These are phyloP conservation scores for Tauraco erythrolophus DNA, from an alignment of 2,113 vertebrate species.

Conservation along the genomic window DNA sequence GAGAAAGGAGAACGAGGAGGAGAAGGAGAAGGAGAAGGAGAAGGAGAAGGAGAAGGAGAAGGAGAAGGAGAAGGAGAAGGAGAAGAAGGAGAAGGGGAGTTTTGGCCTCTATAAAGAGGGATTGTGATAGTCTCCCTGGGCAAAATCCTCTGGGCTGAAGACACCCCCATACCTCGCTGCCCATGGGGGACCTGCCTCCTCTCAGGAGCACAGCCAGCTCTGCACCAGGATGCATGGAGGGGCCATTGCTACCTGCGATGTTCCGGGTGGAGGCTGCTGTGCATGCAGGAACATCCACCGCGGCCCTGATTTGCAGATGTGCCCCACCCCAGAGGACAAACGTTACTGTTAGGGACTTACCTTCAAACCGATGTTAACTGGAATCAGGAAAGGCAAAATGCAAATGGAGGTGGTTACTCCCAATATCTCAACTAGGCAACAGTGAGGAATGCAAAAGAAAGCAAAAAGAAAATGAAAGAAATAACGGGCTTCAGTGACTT, in stretches of 20 bases:
- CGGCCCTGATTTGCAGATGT: neutral
- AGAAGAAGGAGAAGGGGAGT: too few relatives aligned
- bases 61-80: too few relatives aligned
- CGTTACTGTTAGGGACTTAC: neutral
- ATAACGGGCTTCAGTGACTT: neutral
- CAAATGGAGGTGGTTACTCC: neutral
- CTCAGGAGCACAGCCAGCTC: neutral
- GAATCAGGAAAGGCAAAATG: neutral
- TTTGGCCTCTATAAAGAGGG: neutral
- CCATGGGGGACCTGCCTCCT: neutral
- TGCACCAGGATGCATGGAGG: too few relatives aligned
- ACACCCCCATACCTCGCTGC: neutral
- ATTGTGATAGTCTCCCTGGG: neutral
- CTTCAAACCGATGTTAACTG: neutral
- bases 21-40: too few relatives aligned
- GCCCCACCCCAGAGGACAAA: neutral
- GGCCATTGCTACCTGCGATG: fast-evolving
- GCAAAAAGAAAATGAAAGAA: neutral
- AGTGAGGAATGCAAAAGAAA: neutral
- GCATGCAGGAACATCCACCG: too few relatives aligned
- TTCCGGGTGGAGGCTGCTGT: neutral
- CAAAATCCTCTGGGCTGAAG: neutral
- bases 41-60: too few relatives aligned
- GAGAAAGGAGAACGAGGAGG: too few relatives aligned
- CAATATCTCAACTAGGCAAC: neutral